phyloP scores from a whole-genome alignment of 2,888 invertebrate genomes.

The Metallyticus violacea region DNA sequence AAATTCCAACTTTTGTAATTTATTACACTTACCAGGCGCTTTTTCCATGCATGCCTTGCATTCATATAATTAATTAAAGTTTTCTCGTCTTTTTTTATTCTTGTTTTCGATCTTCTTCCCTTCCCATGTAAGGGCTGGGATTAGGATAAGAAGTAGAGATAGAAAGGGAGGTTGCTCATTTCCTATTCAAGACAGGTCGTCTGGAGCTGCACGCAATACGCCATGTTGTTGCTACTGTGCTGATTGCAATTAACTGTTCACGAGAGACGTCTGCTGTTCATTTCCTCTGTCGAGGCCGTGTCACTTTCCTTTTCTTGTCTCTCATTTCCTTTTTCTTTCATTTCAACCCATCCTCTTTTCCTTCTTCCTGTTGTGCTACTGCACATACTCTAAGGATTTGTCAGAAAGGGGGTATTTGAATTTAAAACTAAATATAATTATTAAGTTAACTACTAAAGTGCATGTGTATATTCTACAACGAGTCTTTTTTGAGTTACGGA shows the following conservation, averaged over 20 bases:
- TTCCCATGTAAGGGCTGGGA: neutral
- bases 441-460: neutral
- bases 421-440: neutral
- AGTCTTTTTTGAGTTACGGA: too few species aligned
- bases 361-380: neutral
- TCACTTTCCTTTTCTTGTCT: neutral
- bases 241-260: slow-evolving; percentile 15
- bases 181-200: slow-evolving; percentile 12
- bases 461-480: too few species aligned
- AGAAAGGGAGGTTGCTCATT: neutral
- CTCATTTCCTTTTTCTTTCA: slow-evolving; percentile 3
- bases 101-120: neutral
- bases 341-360: neutral
- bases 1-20: neutral
- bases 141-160: neutral
- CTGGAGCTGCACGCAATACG: slow-evolving; percentile 6
- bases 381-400: neutral
- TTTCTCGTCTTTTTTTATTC: neutral
- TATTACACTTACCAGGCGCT: neutral
- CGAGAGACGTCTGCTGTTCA: slow-evolving; percentile 5
- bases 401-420: neutral
- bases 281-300: slow-evolving; percentile 1
- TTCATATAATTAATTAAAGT: slow-evolving; percentile 6
- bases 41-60: neutral
- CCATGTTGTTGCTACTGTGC: neutral